These are phyloP conservation scores for Clepsis dumicolana DNA, from an alignment of 2,888 invertebrate species.

Conservation along the genomic window DNA sequence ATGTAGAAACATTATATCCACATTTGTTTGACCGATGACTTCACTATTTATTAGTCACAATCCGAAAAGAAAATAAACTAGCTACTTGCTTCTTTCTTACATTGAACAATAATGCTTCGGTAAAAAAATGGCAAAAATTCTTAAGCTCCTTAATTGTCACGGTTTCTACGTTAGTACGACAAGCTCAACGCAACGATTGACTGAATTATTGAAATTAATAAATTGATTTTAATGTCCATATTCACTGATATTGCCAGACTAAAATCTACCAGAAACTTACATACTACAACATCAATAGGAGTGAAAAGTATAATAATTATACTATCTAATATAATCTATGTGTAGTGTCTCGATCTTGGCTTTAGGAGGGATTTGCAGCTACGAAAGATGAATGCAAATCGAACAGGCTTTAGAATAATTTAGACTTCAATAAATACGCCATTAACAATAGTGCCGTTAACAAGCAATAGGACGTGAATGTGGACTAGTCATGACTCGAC, in stretches of 20 bases:
- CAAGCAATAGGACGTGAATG: conserved; percentile 25
- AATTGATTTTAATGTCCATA: not conserved
- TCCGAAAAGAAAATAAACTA: no score
- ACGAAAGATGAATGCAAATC: conserved; percentile 11
- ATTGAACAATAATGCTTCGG: no score
- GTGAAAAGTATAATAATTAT: conserved; percentile 31
- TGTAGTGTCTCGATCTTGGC: conserved; percentile 26
- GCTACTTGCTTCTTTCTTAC: no score
- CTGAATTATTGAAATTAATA: not conserved
- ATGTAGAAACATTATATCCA: no score
- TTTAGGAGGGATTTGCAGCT: conserved; percentile 13
- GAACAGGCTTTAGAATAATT: conserved; percentile 11
- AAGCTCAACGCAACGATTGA: not conserved
- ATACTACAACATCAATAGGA: conserved; percentile 31
- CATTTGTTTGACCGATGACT: no score
- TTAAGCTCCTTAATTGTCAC: not conserved
- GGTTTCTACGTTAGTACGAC: not conserved
- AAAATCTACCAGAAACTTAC: conserved; percentile 26
- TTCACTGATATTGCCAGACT: conserved; percentile 1
- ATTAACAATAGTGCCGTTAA: conserved; percentile 21
- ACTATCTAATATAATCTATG: conserved; percentile 25
- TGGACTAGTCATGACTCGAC: conserved; percentile 46
- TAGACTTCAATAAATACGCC: conserved; percentile 6
- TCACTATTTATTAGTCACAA: no score
- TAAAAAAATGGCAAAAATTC: not conserved